Evolutionary conservation across 2,888 invertebrate species (phyloP), one percentile per base, ranked within the genome.

Genomic region (Polydrusus tereticollis): DNA sequence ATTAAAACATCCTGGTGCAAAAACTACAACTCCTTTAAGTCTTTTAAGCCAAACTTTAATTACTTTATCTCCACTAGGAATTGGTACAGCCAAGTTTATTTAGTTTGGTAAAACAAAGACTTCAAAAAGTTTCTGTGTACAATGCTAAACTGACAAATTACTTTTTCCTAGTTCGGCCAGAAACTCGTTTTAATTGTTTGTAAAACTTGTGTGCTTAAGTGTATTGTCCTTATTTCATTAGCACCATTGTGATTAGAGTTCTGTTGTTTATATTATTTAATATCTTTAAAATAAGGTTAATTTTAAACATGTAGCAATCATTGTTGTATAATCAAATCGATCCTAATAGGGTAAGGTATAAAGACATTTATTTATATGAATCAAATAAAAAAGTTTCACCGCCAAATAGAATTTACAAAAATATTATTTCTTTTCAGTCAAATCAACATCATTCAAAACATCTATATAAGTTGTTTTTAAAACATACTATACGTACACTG

Each of bases 71-170:
- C 18, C 16, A 29, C 29, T 55, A 55, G 18, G 29, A 63, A 63
- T 36, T 26, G 12, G 29, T 36, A 36, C 14, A 21, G 33, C 1
- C 14, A 33, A 45, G 29, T 50, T 45, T 47, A 63, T 63, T 63
- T 47, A 33, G 47, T 23, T 63, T 45, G 18, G 8, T 21, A 36
- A 50, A 47, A 47, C 47, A 62, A 62, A 26, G 18, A 26, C 26
- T 16, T 29, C 16, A 62, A 47, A 47, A 63, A 63, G 45, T 41
- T 63, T 47, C 45, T 14, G 18, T 29, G 14, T 14, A 47, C 33
- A 50, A 55, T 5, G 6, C 18, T 63, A 33, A 63, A 63, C 33
- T 63, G 63, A 63, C 33, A 63, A 63, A 63, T 63, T 47, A 63
- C 63, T 63, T 63, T 63, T 50, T 63, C 47, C 23, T 21, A 63